Evolutionary conservation across 2,113 vertebrate species (phyloP), one percentile per base, ranked within the genome.

Genomic region (Mastomys natalensis): DNA sequence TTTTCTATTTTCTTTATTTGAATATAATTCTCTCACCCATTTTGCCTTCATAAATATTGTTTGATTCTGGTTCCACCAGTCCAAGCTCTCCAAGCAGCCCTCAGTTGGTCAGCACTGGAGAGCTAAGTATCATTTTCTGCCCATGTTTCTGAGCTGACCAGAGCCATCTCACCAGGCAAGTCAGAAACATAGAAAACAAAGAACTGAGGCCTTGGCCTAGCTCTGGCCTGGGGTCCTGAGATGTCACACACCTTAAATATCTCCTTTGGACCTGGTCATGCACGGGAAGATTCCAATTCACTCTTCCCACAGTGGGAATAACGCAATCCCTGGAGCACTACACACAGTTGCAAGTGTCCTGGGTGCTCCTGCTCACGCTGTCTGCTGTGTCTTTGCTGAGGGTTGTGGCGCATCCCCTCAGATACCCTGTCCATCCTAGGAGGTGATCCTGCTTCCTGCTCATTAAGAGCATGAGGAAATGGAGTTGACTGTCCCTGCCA

Each of bases 41-140:
- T 88, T 93, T 92, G 22, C 48, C 82, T 87, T 95, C 66, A 96
- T 98, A 97, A 97, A 97, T 97, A 60, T 89, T 73, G 45, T 48
- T 70, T 48, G 62, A 31, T 26, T 88, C 87, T 26, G 31, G 5
- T 40, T 40, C 89, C 45, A 62, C 82, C 37, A 93, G 48, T 51
- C 3, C 64, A 72, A 91, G 58, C 4, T 58, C 89, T 48, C 40
- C 77, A 43, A 87, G 76, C 37, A 80, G 48, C n/a, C 73, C 26
- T 87, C 17, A 48, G 5, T 0, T 29, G 34, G 15, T 40, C 5
- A 90, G 22, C 16, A 62, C 48, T 70, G 15, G 15, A 92, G 68
- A 86, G 40, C 6, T 31, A 45, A 86, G 76, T 51, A 24, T n/a
- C 31, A 29, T 76, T 51, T 94, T 58, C 72, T 91, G 74, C 10